Conservation (phyloP, 2,888 invertebrate genomes). For the Leptinotarsa rubiginosa region DNA sequence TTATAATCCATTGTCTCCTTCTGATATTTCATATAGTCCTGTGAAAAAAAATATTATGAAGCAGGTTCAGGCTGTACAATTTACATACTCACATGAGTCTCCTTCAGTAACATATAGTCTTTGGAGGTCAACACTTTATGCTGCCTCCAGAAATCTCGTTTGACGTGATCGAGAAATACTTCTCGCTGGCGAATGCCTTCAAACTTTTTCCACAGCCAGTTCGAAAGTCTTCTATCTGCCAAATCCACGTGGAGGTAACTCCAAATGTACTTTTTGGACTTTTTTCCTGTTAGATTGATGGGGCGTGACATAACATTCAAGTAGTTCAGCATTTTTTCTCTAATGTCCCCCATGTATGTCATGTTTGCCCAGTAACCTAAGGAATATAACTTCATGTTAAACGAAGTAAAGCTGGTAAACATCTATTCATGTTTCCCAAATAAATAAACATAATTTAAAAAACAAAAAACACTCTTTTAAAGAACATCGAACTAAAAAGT, state of each 20-base stretch:
- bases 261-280: constrained; percentile 85
- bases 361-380: constrained; percentile 94
- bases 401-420: too few species aligned
- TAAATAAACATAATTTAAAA: too few species aligned
- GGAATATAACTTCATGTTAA: too few species aligned
- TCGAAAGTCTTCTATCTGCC: constrained; percentile 89
- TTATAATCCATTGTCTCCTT: constrained; percentile 70
- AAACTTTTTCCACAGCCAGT: constrained; percentile 89
- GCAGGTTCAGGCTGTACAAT: background rate
- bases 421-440: too few species aligned
- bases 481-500: too few species aligned
- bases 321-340: constrained; percentile 94
- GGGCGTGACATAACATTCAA: constrained; percentile 96
- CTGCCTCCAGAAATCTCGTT: constrained; percentile 63
- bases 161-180: constrained; percentile 75
- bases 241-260: constrained; percentile 96
- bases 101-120: constrained; percentile 54
- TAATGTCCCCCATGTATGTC: constrained; percentile 93
- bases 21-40: constrained; percentile 66
- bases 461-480: too few species aligned
- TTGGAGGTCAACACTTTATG: constrained; percentile 50
- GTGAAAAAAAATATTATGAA: constrained; percentile 24
- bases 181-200: constrained; percentile 85
- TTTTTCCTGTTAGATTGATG: constrained; percentile 81
- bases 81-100: constrained; percentile 52